Evolutionary conservation across 2,888 invertebrate species (phyloP), one percentile per base, ranked within the genome.

Genomic region (Scaptomyza reducta): DNA sequence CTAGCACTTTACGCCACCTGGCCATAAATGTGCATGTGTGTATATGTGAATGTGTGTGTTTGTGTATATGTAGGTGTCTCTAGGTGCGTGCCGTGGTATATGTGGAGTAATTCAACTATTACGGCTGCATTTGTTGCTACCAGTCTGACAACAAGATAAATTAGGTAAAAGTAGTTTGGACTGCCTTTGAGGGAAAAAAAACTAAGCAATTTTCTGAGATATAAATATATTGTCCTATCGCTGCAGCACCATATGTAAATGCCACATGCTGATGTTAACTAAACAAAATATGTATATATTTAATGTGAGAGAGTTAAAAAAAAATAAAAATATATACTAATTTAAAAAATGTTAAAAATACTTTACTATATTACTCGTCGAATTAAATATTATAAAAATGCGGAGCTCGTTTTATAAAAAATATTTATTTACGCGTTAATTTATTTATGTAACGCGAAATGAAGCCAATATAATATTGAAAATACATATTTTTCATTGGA

Each of bases 111-210:
- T 70, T 73, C 75, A 73, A 73, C 70, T 62, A 67, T 70, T 64
- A 67, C 71, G 66, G 77, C 70, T 70, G 79, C 79, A 85, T 79
- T 87, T 81, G 86, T 82, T 74, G 77, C 79, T 79, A 77, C 86
- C 88, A 65, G 63, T 51, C 88, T 73, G 86, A 77, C 88, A 81
- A 87, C 79, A 82, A 85, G 77, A 84, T 84, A 87, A 85, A 84
- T 84, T 74, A 82, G 77, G 69, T 77, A 60, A 71, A 75, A 77
- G 53, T 54, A 74, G 63, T 72, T 76, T 69, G 63, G 69, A 60
- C 81, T n/a, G n/a, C n/a, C n/a, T n/a, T n/a, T n/a, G n/a, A n/a
- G n/a, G n/a, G n/a, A n/a, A n/a, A n/a, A 41, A 38, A 53, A 50
- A 9, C 27, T 35, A 45, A 18, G 22, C 40, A 22, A 53, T 63